Evolutionary conservation across 2,797 vertebrate genomes (phyloP), one percentile per base, ranked within the genome.

Genomic region (Nyctibius grandis): DNA sequence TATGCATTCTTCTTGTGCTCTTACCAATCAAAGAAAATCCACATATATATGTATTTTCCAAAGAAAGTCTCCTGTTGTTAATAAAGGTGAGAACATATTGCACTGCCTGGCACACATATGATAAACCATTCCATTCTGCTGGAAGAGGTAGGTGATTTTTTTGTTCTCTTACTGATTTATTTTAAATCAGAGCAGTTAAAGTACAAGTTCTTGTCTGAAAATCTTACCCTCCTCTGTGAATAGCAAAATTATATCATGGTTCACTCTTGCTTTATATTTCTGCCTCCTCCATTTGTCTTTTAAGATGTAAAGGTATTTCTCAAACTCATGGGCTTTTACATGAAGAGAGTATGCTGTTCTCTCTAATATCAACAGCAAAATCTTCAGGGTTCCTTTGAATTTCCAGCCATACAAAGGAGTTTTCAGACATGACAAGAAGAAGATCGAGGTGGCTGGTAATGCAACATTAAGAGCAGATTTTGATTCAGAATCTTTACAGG

Each of bases 381-480:
- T 28, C 42, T 79, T 76, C 45, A 87, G 21, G 6, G 3, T 57
- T 85, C 65, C 53, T 54, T 88, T 94, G 61, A 94, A 94, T 91
- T 95, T 91, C 23, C 42, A 76, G 61, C n/a, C 59, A 73, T 67
- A 72, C 38, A 82, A 69, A 89, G 13, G 53, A 78, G 68, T 77
- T 93, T 91, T 95, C 78, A 88, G 69, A 85, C 4, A 63, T 26
- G 56, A 69, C 42, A 92, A 93, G 28, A 56, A 22, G 22, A 86
- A 93, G 77, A 96, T 88, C 17, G 50, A 96, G 86, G 67, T 53
- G 16, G 34, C 54, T 50, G 78, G 26, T 61, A 88, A 74, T 44
- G 63, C 36, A 86, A 91, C 73, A 51, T 75, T 70, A 65, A 95
- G 95, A 85, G 9, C 51, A 92, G 63, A 90, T 95, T 96, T 95